Evolutionary conservation across 2,113 vertebrate species (phyloP), one percentile per base, ranked within the genome.

Genomic region (Lepisosteus osseus): DNA sequence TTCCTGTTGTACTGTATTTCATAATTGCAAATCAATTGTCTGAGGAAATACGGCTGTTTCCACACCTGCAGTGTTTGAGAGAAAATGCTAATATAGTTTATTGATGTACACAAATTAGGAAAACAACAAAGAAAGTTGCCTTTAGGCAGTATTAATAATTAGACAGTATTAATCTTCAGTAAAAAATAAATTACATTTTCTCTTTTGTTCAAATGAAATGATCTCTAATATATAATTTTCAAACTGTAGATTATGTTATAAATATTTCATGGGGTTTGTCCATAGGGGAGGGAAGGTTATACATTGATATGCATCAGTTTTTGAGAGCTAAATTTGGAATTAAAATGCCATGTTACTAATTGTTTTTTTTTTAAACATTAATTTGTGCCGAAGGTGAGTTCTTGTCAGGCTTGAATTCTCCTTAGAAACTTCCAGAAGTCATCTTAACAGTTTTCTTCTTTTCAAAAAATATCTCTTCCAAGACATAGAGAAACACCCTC

Each of bases 81-180:
- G 72, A 72, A 74, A 72, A 61, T 61, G 59, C 57, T 72, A 75
- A 78, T 77, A 51, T 51, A 63, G 81, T 84, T 80, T 74, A 75
- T 74, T 83, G 69, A 84, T 86, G 85, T 82, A 74, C 68, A 54
- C 84, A 84, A 86, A 89, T 90, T 89, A 83, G 72, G 82, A 83
- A 84, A 80, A 68, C 71, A 81, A 84, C 80, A 86, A 84, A 80
- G 74, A 77, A 44, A 80, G 68, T 63, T 73, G 75, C 76, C 88
- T 85, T 79, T 54, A 55, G 80, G 90, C 85, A 78, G 67, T 69
- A 82, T 83, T 79, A 83, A 83, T 77, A 86, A 87, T 87, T 84
- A 85, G 14, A 78, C 65, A 79, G 80, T 79, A 78, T 45, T 14
- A 77, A 65, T 77, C 76, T 40, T n/a, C 68, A 72, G 59, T 79